These are phyloP conservation scores for Porphyrio hochstetteri DNA, from an alignment of 2,113 vertebrate genomes.

Conservation along the genomic window DNA sequence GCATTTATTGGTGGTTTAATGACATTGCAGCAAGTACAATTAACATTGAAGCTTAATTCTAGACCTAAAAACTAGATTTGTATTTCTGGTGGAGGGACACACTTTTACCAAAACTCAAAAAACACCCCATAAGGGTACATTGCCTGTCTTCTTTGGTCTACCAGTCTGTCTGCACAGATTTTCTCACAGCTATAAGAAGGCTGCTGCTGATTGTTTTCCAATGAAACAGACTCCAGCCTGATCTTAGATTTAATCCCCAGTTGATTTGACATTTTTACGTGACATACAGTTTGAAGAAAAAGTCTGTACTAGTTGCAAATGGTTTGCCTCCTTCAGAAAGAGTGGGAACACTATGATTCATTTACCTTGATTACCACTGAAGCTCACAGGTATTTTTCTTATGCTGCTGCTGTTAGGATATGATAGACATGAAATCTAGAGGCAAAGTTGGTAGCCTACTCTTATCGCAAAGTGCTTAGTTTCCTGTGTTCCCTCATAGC, in stretches of 20 bases:
- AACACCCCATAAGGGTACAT: background rate
- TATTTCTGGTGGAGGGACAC: background rate
- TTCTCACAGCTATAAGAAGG: background rate
- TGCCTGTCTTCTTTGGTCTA: background rate
- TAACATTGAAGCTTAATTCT: constrained; percentile 21
- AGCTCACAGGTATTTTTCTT: background rate
- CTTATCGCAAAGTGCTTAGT: background rate
- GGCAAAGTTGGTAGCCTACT: background rate
- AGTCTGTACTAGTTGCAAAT: background rate
- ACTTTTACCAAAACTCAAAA: background rate
- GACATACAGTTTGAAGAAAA: constrained; percentile 17
- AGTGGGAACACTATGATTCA: background rate
- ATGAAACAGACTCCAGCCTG: constrained; percentile 10
- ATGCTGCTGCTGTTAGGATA: background rate
- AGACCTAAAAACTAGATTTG: background rate
- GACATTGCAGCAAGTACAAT: background rate
- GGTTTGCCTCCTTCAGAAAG: background rate
- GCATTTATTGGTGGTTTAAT: background rate
- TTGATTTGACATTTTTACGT: constrained; percentile 7
- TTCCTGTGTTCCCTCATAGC: background rate
- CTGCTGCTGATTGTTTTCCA: constrained; percentile 25
- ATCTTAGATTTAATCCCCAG: constrained; percentile 6
- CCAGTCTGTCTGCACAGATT: constrained; percentile 11
- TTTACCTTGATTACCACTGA: background rate
- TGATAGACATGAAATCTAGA: background rate